Conservation (phyloP, 2,888 invertebrate species). For the Metopia argyrocephala region DNA sequence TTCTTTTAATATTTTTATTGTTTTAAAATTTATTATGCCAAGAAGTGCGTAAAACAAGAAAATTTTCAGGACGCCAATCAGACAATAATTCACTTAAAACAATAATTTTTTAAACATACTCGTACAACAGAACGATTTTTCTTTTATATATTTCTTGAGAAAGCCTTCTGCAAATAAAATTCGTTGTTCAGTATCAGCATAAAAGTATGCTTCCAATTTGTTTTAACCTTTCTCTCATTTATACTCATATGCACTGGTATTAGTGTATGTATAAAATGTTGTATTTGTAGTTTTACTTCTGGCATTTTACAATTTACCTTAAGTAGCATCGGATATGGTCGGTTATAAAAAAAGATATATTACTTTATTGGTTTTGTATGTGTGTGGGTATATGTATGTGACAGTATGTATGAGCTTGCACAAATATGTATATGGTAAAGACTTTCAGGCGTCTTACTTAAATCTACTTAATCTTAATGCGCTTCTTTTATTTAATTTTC, state of each 20-base stretch:
- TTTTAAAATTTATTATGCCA: conserved; percentile 51
- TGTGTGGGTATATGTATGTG: too few relatives aligned
- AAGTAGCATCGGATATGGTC: conserved; percentile 70
- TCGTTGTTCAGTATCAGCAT: background rate
- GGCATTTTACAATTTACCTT: conserved; percentile 67
- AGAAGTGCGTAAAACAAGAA: conserved; percentile 50
- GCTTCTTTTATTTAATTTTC: conserved; percentile 10
- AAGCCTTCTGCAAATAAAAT: background rate
- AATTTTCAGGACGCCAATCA: conserved; percentile 58
- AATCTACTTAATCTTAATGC: conserved; percentile 65
- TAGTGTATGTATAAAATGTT: background rate
- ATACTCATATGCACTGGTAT: conserved; percentile 4
- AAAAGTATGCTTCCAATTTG: conserved; percentile 48
- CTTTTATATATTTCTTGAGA: conserved; percentile 18
- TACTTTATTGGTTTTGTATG: conserved; percentile 65
- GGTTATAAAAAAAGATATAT: conserved; percentile 78
- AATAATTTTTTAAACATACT: conserved; percentile 44
- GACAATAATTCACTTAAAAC: conserved; percentile 57
- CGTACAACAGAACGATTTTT: background rate
- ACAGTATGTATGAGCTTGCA: background rate
- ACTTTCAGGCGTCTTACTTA: conserved; percentile 76
- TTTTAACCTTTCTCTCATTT: background rate
- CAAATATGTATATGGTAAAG: conserved; percentile 70
- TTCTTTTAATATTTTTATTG: conserved; percentile 8
- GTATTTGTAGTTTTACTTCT: background rate